Conservation (phyloP, 1,140 invertebrate species). For the Penaeus japonicus region DNA sequence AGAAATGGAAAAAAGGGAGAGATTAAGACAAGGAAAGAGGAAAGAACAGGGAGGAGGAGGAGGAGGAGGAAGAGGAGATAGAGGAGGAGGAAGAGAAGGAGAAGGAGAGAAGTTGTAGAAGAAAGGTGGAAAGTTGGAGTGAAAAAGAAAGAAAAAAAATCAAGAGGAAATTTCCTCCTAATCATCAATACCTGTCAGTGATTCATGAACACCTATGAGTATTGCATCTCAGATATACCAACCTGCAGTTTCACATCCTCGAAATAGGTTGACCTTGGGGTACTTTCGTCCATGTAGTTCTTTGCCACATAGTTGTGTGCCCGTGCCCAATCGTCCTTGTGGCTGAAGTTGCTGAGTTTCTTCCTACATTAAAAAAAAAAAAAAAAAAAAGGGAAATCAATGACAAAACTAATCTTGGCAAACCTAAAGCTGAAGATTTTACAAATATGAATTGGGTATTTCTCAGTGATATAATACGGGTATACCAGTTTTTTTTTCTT, state of each 20-base stretch:
- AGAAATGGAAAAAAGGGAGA: neutral
- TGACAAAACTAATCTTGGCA: neutral
- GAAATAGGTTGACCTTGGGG: conserved; percentile 68
- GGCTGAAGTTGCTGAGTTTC: conserved; percentile 67
- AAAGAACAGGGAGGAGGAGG: neutral
- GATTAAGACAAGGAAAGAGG: neutral
- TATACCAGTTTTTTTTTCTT: too few relatives aligned
- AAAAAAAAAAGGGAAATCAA: neutral
- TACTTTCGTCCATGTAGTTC: conserved; percentile 67
- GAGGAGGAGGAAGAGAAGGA: too few relatives aligned
- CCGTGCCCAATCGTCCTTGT: conserved; percentile 67
- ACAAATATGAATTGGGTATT: neutral
- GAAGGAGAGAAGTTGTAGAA: too few relatives aligned
- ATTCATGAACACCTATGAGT: neutral
- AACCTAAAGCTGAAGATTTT: neutral
- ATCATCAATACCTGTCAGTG: neutral
- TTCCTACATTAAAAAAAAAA: conserved; percentile 63
- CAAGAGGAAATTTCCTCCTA: neutral
- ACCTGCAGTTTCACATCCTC: conserved; percentile 65
- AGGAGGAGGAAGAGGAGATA: neutral
- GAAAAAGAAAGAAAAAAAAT: neutral
- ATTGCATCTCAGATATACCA: too few relatives aligned
- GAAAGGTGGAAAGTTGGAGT: neutral
- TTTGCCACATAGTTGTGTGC: conserved; percentile 72
- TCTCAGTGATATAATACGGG: neutral